Percentiles rank a stretch among this genome's conserved stretches.
phyloP scores from a whole-genome alignment of 2,888 invertebrate genomes.

The Cataglyphis cursor region DNA sequence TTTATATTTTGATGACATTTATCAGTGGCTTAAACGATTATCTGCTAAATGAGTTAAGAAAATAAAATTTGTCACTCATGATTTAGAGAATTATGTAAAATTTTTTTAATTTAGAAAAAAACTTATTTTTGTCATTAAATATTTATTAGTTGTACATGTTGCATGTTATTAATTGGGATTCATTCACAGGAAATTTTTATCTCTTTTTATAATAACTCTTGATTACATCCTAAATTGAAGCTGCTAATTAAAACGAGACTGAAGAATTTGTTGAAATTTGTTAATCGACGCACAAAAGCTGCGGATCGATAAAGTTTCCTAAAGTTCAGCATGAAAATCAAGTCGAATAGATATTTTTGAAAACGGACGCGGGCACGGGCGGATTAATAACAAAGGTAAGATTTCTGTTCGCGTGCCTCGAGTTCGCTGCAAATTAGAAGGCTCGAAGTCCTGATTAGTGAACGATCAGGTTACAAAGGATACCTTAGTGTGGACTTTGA shows the following conservation, averaged over 20 bases:
- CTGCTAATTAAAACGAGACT: conserved; percentile 8
- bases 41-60: neutral
- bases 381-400: conserved; percentile 47
- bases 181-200: neutral
- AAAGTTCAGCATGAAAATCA: conserved; percentile 19
- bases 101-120: neutral
- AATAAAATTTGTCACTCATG: neutral
- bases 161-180: neutral
- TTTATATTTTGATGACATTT: neutral
- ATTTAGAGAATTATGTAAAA: neutral
- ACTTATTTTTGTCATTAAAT: neutral
- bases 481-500: conserved; percentile 39
- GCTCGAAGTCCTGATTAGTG: conserved; percentile 39
- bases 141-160: neutral
- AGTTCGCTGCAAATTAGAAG: conserved; percentile 49
- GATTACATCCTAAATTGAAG: neutral
- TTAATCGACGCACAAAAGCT: neutral
- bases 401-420: conserved; percentile 20
- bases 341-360: conserved; percentile 21
- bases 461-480: conserved; percentile 37
- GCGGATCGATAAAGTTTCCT: conserved; percentile 4
- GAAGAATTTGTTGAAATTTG: conserved; percentile 20
- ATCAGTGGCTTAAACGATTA: neutral
- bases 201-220: neutral
- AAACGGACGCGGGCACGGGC: conserved; percentile 16